Evolutionary conservation across 2,888 invertebrate species (phyloP).

Genomic region (Barypeithes pellucidus): DNA sequence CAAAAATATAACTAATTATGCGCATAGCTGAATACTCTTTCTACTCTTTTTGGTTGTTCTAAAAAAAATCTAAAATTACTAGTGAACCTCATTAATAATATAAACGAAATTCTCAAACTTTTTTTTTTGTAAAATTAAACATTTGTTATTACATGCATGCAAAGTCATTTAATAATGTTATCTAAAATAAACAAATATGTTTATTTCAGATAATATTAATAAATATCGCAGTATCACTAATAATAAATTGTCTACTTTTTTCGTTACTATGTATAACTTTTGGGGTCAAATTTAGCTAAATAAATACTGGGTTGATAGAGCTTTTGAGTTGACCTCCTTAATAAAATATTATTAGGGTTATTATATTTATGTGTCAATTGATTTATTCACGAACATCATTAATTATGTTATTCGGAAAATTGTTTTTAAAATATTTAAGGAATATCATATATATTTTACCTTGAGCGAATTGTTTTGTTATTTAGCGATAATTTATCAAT

Average conservation of each 20-base stretch:
- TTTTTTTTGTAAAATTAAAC: background rate
- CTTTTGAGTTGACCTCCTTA: background rate
- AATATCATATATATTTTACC: too few species aligned
- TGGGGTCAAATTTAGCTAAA: constrained; percentile 12
- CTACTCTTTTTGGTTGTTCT: background rate
- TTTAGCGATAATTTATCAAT: too few species aligned
- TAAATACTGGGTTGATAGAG: background rate
- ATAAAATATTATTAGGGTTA: background rate
- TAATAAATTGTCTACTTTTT: constrained; percentile 3
- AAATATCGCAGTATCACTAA: background rate
- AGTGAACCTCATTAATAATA: background rate
- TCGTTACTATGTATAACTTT: background rate
- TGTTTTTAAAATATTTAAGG: too few species aligned
- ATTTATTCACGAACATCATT: background rate
- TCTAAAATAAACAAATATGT: constrained; percentile 6
- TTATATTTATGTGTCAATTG: background rate
- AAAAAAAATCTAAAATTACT: background rate
- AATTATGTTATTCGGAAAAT: too few species aligned
- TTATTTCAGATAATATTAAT: constrained; percentile 12
- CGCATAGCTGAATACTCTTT: constrained; percentile 31
- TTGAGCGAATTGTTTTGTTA: too few species aligned
- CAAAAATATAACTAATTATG: constrained; percentile 43
- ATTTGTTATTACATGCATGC: too few species aligned
- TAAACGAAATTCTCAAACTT: background rate
- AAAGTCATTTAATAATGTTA: background rate